Evolutionary conservation across 1,140 invertebrate species (phyloP), one percentile per base, ranked within the genome.

Genomic region (Pachyrhynchus sulphureomaculatus): DNA sequence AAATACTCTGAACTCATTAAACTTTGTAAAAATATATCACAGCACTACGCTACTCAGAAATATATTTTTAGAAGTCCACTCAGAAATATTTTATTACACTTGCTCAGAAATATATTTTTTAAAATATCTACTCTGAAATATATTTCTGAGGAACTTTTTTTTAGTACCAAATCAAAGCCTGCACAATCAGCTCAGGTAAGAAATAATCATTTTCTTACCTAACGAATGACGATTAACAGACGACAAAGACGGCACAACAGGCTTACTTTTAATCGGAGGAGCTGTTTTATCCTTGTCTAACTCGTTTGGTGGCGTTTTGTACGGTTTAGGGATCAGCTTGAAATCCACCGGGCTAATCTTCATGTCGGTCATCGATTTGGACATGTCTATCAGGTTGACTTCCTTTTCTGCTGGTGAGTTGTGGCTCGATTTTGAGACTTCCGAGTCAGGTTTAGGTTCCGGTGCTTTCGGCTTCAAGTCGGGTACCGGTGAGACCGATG

Each of bases 221-320:
- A 62, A 29, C 3, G 52, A 51, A 34, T 54, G 58, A 37, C 52
- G 41, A 53, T 56, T 58, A 41, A 52, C 48, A 18, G 45, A 34
- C 20, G 47, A 39, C 53, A 55, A 29, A 51, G 57, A 55, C 47
- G 65, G 45, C 45, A 66, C 45, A 47, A 29, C 44, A 17, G 66
- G 63, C 65, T 67, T 66, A 49, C 51, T 66, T 56, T 67, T 36
- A 45, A 65, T 53, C 21, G 64, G 55, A 5, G 62, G 48, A 41
- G 45, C 47, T n/a, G n/a, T n/a, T n/a, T n/a, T n/a, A n/a, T n/a
- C n/a, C 23, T 41, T 67, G 9, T 68, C 68, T 62, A 63, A 53
- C 67, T 75, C 74, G 44, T 66, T 71, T 13, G 72, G 67, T 6
- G 73, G 67, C 10, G 70, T 72, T 54, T 71, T 67, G 21, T 33